Conservation (phyloP, 1,140 invertebrate species). For the Hestina assimilis region DNA sequence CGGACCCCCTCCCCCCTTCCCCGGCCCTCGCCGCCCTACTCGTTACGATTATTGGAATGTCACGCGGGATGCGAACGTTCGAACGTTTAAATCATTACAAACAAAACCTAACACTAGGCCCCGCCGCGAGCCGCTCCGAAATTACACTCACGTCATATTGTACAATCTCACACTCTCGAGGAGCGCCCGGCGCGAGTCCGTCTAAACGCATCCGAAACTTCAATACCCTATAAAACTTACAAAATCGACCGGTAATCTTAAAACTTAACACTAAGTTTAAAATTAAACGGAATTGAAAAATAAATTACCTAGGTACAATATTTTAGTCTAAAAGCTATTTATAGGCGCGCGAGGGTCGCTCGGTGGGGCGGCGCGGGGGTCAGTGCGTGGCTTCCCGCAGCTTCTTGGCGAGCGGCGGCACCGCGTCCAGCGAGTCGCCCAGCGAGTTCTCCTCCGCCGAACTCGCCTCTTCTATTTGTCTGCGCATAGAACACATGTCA, state of each 20-base stretch:
- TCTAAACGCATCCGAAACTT: conserved; percentile 62
- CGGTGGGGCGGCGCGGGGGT: conserved; percentile 60
- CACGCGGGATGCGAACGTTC: conserved; percentile 68
- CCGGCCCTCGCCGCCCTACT: conserved; percentile 52
- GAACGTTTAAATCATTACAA: conserved; percentile 50
- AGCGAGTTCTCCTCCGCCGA: conserved; percentile 75
- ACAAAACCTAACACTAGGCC: conserved; percentile 42
- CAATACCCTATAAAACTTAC: conserved; percentile 79
- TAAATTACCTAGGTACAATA: conserved; percentile 81
- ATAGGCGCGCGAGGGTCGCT: conserved; percentile 61
- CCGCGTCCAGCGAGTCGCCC: conserved; percentile 57
- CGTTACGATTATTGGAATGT: conserved; percentile 76
- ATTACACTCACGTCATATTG: conserved; percentile 46
- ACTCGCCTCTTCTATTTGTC: conserved; percentile 74
- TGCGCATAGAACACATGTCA: too few relatives aligned
- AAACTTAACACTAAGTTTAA: conserved; percentile 77
- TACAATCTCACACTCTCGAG: conserved; percentile 39
- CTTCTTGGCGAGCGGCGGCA: conserved; percentile 65
- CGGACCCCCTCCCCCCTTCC: conserved; percentile 10
- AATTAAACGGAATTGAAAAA: conserved; percentile 80
- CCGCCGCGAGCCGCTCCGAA: conserved; percentile 42
- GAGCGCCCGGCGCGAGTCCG: conserved; percentile 45
- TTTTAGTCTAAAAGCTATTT: conserved; percentile 76
- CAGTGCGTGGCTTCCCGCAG: conserved; percentile 72
- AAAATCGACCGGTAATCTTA: conserved; percentile 75